Evolutionary conservation across 2,888 invertebrate species (phyloP).

Genomic region (Latheticus oryzae): DNA sequence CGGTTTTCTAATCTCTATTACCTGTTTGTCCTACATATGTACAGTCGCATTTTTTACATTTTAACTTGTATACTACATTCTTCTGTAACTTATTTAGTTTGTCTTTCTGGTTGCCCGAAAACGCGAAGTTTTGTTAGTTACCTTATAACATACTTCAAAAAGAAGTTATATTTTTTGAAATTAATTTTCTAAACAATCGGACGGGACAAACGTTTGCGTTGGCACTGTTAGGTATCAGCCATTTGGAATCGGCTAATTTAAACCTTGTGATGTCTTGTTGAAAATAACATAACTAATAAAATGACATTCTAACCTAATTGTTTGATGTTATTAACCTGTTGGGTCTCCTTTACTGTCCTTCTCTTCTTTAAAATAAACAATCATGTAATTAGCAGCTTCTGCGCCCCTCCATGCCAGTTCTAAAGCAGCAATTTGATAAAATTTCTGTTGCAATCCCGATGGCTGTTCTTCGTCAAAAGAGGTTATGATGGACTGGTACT

Average conservation of each 20-base stretch:
- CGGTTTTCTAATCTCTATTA: not conserved
- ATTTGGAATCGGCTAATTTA: not conserved
- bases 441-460: constrained; percentile 4
- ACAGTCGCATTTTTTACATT: not conserved
- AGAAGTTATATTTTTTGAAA: not conserved
- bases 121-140: too few relatives aligned
- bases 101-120: too few relatives aligned
- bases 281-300: not conserved
- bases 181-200: not conserved
- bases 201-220: not conserved
- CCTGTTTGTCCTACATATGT: not conserved
- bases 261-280: not conserved
- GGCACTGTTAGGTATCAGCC: constrained; percentile 1
- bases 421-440: constrained; percentile 2
- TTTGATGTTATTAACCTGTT: not conserved
- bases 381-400: constrained; percentile 6
- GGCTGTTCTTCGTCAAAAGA: constrained; percentile 8
- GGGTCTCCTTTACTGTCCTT: not conserved
- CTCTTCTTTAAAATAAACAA: not conserved
- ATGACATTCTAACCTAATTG: not conserved
- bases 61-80: constrained; percentile 1
- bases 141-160: too few relatives aligned
- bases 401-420: constrained; percentile 6
- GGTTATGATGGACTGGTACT: not conserved
- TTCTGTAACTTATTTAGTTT: too few relatives aligned